Percentiles rank a stretch among this genome's conserved stretches.
Evolutionary conservation across 1,140 invertebrate genomes (phyloP).

Genomic region (Drosophila nannoptera): DNA sequence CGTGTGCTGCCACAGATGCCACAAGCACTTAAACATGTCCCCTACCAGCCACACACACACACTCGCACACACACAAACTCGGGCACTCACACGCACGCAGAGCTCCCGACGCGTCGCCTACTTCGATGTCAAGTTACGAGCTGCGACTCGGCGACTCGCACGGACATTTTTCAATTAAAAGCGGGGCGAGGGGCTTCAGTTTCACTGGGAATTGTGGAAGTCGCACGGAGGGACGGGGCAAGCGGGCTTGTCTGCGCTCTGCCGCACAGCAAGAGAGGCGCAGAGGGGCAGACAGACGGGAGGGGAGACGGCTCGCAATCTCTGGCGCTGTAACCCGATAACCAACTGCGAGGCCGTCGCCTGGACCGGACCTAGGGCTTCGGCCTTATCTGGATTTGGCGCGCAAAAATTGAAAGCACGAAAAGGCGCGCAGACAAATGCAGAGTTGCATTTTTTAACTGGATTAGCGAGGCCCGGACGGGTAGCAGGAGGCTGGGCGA

Average conservation of each 20-base stretch:
- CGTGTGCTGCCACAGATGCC: constrained; percentile 49
- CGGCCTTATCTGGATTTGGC: constrained; percentile 59
- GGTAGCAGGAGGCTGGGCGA: background rate
- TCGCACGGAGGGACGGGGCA: background rate
- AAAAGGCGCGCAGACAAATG: constrained; percentile 64
- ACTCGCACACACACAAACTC: no score
- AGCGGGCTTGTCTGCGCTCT: no score
- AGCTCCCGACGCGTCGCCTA: constrained; percentile 27
- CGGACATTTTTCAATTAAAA: constrained; percentile 57
- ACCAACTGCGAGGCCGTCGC: constrained; percentile 5
- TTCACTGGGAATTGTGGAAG: background rate
- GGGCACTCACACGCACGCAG: background rate
- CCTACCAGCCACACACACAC: background rate
- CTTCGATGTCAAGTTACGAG: constrained; percentile 67
- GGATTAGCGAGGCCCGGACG: background rate
- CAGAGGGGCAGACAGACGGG: no score
- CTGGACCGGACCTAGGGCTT: background rate
- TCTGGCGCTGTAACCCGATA: constrained; percentile 63
- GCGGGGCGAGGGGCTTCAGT: constrained; percentile 9
- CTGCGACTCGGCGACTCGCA: constrained; percentile 39
- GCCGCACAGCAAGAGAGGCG: background rate
- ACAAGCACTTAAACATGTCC: constrained; percentile 5
- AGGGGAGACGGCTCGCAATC: background rate
- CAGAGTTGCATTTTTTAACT: constrained; percentile 58
- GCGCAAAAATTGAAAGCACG: constrained; percentile 57